phyloP scores from a whole-genome alignment of 2,888 invertebrate genomes.

The Drosophila conformis region DNA sequence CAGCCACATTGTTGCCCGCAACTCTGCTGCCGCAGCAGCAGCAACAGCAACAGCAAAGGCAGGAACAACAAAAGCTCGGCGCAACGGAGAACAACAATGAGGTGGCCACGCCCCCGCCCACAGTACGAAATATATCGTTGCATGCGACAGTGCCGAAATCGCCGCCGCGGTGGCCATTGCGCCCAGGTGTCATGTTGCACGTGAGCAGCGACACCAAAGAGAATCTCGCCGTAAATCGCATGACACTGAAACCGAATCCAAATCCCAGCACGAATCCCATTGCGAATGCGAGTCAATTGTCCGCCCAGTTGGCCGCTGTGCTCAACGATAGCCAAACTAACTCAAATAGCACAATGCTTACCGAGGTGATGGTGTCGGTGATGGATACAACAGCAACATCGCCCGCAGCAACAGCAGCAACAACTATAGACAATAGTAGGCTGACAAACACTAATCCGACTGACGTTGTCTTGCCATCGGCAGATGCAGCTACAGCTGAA shows the following conservation, averaged over 20 bases:
- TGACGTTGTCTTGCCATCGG: constrained; percentile 60
- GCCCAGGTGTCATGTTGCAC: constrained; percentile 95
- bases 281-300: constrained; percentile 56
- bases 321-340: constrained; percentile 63
- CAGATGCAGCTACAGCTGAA: constrained; percentile 44
- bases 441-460: constrained; percentile 42
- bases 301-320: constrained; percentile 66
- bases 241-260: constrained; percentile 74
- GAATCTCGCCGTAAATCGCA: constrained; percentile 87
- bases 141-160: constrained; percentile 82
- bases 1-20: constrained; percentile 57
- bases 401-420: constrained; percentile 5
- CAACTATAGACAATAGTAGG: constrained; percentile 16
- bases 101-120: constrained; percentile 59
- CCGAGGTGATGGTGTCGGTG: constrained; percentile 57
- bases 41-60: constrained; percentile 24
- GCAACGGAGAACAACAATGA: constrained; percentile 56
- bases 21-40: constrained; percentile 62
- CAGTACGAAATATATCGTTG: constrained; percentile 37
- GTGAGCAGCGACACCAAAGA: constrained; percentile 91
- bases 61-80: constrained; percentile 39
- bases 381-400: constrained; percentile 22
- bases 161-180: constrained; percentile 91
- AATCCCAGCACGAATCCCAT: constrained; percentile 29
- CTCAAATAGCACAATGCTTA: constrained; percentile 67